These are phyloP conservation scores for Arctia plantaginis DNA, from an alignment of 2,888 invertebrate genomes.

Conservation along the genomic window DNA sequence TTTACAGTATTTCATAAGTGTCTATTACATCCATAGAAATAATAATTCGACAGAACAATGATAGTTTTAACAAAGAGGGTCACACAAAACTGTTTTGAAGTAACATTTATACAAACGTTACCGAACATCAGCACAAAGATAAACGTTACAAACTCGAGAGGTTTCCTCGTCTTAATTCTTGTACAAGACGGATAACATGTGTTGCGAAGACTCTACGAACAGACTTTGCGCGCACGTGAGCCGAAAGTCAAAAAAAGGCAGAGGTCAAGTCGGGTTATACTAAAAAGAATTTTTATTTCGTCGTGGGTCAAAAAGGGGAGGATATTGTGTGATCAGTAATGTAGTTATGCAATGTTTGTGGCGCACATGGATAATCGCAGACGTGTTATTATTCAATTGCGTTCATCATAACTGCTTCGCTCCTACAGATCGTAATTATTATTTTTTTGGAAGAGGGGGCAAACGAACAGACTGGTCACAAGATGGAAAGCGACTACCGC, in stretches of 20 bases:
- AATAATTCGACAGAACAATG: background rate
- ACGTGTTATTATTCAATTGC: too few species aligned
- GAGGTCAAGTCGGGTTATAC: background rate
- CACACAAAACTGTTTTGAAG: background rate
- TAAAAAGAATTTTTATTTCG: too few species aligned
- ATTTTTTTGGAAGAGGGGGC: too few species aligned
- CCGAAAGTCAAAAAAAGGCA: constrained; percentile 23
- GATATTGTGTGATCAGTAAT: background rate
- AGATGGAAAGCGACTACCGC: too few species aligned
- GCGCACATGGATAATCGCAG: too few species aligned
- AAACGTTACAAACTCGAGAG: background rate
- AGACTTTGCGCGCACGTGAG: constrained; percentile 41
- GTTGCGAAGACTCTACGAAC: constrained; percentile 32
- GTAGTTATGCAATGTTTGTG: too few species aligned
- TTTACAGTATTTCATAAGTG: background rate
- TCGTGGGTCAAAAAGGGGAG: background rate
- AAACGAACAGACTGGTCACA: too few species aligned
- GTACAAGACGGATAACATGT: constrained; percentile 39
- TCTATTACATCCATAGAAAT: background rate
- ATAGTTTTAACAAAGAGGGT: background rate
- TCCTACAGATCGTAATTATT: too few species aligned
- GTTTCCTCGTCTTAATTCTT: constrained; percentile 34
- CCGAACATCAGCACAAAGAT: background rate
- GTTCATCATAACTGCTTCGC: too few species aligned
- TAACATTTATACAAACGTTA: background rate